Base-by-base conservation (phyloP, 2,113 vertebrate species). In the Brachyhypopomus occidentalis region DNA sequence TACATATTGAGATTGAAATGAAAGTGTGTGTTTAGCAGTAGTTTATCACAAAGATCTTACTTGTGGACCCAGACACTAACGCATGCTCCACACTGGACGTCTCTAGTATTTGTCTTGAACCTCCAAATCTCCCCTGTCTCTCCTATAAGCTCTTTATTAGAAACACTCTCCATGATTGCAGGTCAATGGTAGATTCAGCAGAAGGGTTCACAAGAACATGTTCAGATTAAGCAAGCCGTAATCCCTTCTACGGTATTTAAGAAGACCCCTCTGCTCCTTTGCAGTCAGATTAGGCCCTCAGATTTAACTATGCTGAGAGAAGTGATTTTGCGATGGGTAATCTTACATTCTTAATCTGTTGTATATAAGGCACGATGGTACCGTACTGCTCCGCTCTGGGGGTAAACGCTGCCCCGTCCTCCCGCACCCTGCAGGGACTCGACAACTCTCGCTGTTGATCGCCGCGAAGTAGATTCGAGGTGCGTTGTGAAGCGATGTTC, bases 121-220 rank as follows among this genome's bases (percentile, higher is more conserved):
- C 66, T 70, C 66, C 66, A 72, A 45, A 71, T 25, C 77, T 58
- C 34, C 9, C 3, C 22, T 2, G 19, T 30, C 58, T 55, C 56
- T 72, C 22, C 25, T 72, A 0, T 86, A 86, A 86, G 77, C 81
- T 75, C 27, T 80, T 86, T 62, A 83, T 75, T 75, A 52, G 23
- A 56, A 22, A n/a, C 84, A 86, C 84, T 86, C 75, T 78, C 34
- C 5, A 23, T 86, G 71, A 86, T 85, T 85, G 58, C 59, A 41
- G 66, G 59, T 72, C 25, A 80, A 22, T 62, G 23, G 59, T 55
- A 22, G 72, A 22, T 72, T 30, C 38, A 70, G 52, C 0, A 11
- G 36, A 38, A 67, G 45, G n/a, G 66, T 30, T 38, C 38, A 45
- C 52, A 5, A 58, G 67, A 64, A 63, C 30, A 27, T 60, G 55